Evolutionary conservation across 53 echinoderm and acorn worm genomes (phyloP), one percentile per base, ranked within the genome.

Genomic region (Paracentrotus lividus): DNA sequence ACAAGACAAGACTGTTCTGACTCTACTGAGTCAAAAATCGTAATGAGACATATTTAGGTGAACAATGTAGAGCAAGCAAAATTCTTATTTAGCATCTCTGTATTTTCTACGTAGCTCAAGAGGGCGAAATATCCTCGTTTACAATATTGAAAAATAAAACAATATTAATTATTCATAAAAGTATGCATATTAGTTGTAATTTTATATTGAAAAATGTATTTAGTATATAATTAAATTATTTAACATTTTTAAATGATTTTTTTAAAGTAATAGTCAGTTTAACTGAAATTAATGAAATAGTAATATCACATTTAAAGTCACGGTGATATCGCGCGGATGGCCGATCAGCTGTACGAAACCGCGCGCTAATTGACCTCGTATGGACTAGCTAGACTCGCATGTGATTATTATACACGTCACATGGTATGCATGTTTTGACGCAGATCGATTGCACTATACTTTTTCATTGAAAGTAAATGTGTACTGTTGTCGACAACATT

Each of bases 291-390:
- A 8, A 3, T 24, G 27, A 47, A 81, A 81, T n/a, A 81, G 27
- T 81, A 27, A 81, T 0, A 47, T 45, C 7, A 24, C 8, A 16
- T 77, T 77, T 77, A 77, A 77, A 77, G 77, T 16, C n/a, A 38
- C 44, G 47, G 51, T 90, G n/a, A n/a, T n/a, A n/a, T 90, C 90
- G 90, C 90, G 90, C 90, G 90, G 90, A 66, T 90, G 72, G 90
- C 90, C 72, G 90, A 66, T 90, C 90, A 66, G 49, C 44, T 47
- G 38, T 38, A n/a, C n/a, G 90, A 67, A 51, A 69, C 32, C 72
- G 72, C 90, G 90, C 90, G 90, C 89, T 21, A 45, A 12, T 89
- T 57, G 88, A 88, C 88, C 23, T 56, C 33, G 56, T 47, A n/a
- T 81, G 42, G n/a, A 42, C 34, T 3, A 14, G 27, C 68, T 54